A percentile compares a stretch with the other conserved stretches of the same genome.
Conservation (phyloP, 2,888 invertebrate genomes). For the Hedychridium roseum region DNA sequence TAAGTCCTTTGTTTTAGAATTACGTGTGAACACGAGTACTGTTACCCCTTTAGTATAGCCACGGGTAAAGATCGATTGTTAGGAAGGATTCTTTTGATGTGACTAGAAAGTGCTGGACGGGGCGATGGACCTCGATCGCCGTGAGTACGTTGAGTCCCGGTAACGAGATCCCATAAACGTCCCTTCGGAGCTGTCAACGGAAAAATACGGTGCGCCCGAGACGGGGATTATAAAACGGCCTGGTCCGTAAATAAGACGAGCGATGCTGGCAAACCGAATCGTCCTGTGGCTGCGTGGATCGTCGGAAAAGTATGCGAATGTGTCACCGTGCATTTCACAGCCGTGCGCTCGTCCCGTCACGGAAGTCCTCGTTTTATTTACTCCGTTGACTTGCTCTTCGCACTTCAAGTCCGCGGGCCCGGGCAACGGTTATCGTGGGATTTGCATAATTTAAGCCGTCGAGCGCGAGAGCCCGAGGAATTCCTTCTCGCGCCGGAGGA, state of each 20-base stretch:
- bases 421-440: constrained; percentile 39
- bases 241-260: too few species aligned
- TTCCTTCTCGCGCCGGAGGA: constrained; percentile 1
- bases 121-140: too few species aligned
- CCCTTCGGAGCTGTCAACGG: neutral
- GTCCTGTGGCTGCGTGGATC: too few species aligned
- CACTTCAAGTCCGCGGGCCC: constrained; percentile 34
- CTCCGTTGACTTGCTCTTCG: neutral
- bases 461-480: constrained; percentile 7
- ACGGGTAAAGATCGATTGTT: too few species aligned
- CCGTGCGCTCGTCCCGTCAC: neutral
- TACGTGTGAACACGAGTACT: too few species aligned
- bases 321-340: neutral
- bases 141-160: too few species aligned
- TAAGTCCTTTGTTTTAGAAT: too few species aligned
- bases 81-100: too few species aligned
- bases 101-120: too few species aligned
- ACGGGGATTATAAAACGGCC: neutral
- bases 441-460: constrained; percentile 41
- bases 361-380: neutral
- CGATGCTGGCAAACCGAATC: too few species aligned
- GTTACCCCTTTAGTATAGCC: too few species aligned
- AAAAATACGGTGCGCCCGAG: neutral
- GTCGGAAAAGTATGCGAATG: neutral
- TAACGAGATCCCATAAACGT: neutral